These are phyloP conservation scores for Linyphia triangularis DNA, from an alignment of 2,888 invertebrate species.

Conservation along the genomic window DNA sequence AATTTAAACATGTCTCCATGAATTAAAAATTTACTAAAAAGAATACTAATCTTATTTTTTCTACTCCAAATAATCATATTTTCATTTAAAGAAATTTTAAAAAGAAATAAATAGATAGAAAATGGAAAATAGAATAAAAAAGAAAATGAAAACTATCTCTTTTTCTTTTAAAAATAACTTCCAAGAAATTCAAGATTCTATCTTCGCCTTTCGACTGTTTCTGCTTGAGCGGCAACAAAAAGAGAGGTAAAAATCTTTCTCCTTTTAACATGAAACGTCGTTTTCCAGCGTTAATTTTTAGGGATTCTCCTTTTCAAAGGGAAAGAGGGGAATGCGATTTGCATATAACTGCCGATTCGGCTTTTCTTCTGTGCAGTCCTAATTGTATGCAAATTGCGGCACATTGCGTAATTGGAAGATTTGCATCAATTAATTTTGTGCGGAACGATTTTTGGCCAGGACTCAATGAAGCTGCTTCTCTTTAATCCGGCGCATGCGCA, in stretches of 20 bases:
- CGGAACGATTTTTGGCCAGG: constrained; percentile 50
- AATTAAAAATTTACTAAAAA: no score
- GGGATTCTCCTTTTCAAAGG: constrained; percentile 35
- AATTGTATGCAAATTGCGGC: constrained; percentile 68
- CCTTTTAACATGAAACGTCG: constrained; percentile 42
- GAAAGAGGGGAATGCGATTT: constrained; percentile 39
- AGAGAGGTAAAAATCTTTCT: constrained; percentile 48
- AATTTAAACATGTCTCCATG: no score
- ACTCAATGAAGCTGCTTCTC: constrained; percentile 39
- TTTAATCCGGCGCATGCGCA: constrained; percentile 1
- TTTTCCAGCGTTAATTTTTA: constrained; percentile 55
- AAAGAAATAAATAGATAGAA: not conserved
- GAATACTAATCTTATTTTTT: no score
- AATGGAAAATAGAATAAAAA: not conserved
- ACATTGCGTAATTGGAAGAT: constrained; percentile 62
- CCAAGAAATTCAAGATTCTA: constrained; percentile 19
- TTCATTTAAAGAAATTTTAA: not conserved
- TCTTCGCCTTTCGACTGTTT: constrained; percentile 13
- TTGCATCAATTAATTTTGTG: constrained; percentile 66
- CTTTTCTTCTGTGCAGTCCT: constrained; percentile 8
- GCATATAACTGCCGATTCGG: constrained; percentile 46
- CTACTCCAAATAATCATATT: not conserved
- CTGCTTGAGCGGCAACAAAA: constrained; percentile 13
- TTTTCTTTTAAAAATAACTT: constrained; percentile 2
- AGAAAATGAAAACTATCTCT: constrained; percentile 4